A percentile compares a stretch with the other conserved stretches of the same genome.
Evolutionary conservation across 2,888 invertebrate species (phyloP).

Genomic region (Ophion ellenae): DNA sequence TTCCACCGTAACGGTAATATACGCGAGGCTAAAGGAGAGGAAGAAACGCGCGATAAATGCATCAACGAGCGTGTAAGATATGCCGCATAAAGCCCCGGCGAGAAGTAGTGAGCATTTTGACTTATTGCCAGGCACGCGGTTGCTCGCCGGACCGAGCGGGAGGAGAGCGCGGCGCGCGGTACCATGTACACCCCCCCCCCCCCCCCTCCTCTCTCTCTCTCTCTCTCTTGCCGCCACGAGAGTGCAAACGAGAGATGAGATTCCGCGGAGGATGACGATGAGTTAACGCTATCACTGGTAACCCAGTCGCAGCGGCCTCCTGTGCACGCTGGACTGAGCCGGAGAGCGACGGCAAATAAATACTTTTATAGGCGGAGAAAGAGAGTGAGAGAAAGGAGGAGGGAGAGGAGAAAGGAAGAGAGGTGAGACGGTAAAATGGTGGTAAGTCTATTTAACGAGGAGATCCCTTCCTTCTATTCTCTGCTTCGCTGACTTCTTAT

Average conservation of each 20-base stretch:
- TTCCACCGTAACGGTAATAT: conserved; percentile 22
- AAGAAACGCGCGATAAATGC: conserved; percentile 43
- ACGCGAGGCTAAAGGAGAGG: conserved; percentile 24
- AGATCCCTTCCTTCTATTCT: conserved; percentile 62
- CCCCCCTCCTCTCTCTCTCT: not conserved
- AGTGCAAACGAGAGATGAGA: conserved; percentile 60
- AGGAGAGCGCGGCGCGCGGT: not conserved
- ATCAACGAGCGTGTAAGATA: conserved; percentile 61
- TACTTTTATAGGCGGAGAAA: conserved; percentile 50
- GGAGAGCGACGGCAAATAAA: conserved; percentile 67
- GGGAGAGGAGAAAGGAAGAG: conserved; percentile 51
- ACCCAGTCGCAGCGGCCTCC: conserved; percentile 64
- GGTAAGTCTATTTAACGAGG: conserved; percentile 65
- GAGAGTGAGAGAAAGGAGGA: conserved; percentile 40
- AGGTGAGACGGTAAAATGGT: conserved; percentile 62
- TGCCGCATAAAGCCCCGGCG: conserved; percentile 34
- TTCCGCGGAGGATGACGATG: conserved; percentile 67
- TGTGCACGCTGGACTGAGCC: conserved; percentile 67
- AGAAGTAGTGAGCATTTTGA: conserved; percentile 43
- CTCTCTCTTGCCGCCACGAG: not conserved
- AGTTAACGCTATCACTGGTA: conserved; percentile 71
- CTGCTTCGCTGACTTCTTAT: conserved; percentile 61
- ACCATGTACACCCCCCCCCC: not conserved
- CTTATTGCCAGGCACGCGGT: conserved; percentile 56
- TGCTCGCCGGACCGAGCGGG: conserved; percentile 17